Evolutionary conservation across 2,113 vertebrate genomes (phyloP).

Genomic region (Xiphophorus hellerii): DNA sequence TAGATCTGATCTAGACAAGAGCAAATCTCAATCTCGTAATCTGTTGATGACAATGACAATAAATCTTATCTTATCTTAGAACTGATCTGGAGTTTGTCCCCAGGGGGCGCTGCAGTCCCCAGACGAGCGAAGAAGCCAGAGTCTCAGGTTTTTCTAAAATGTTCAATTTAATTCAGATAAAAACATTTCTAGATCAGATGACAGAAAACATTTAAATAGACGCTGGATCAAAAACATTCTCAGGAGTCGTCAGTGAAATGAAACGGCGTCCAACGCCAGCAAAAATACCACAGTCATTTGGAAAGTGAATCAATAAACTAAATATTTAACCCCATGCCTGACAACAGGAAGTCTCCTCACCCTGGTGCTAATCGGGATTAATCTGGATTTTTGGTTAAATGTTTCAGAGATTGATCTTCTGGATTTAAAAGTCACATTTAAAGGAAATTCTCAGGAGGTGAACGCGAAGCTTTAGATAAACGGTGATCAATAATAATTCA

Average conservation of each 20-base stretch:
- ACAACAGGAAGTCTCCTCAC: not conserved
- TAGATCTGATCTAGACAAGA: too few relatives aligned
- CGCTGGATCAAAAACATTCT: slow-evolving; percentile 53
- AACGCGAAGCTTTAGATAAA: not conserved
- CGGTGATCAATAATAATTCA: not conserved
- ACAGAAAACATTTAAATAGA: slow-evolving; percentile 46
- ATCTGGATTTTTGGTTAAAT: not conserved
- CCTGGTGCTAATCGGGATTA: not conserved
- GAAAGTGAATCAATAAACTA: not conserved
- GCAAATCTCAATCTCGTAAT: too few relatives aligned
- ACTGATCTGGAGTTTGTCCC: too few relatives aligned
- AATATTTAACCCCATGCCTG: not conserved
- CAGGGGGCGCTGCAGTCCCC: too few relatives aligned
- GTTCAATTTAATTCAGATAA: not conserved
- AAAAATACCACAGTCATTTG: not conserved
- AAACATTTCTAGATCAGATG: not conserved
- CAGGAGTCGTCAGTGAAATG: slow-evolving; percentile 74
- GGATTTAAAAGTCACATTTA: not conserved
- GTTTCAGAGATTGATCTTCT: not conserved
- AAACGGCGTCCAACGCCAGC: not conserved
- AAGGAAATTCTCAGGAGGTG: not conserved
- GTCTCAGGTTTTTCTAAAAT: not conserved
- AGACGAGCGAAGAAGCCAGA: too few relatives aligned
- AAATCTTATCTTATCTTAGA: too few relatives aligned
- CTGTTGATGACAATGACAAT: too few relatives aligned